Evolutionary conservation across 2,113 vertebrate genomes (phyloP).

Genomic region (Aldabrachelys gigantea): DNA sequence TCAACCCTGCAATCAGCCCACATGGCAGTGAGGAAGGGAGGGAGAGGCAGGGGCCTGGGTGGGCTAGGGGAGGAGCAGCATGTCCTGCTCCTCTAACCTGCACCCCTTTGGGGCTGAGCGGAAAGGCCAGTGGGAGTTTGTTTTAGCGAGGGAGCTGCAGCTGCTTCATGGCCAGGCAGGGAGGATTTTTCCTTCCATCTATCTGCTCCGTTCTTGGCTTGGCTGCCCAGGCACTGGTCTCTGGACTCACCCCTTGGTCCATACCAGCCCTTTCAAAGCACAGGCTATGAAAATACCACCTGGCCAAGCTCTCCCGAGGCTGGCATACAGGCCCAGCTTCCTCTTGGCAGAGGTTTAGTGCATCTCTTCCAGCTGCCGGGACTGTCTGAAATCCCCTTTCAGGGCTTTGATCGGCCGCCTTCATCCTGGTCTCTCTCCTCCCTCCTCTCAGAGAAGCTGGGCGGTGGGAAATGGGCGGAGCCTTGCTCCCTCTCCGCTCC

Average conservation of each 20-base stretch:
- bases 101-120: neutral
- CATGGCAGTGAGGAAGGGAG: neutral
- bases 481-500: neutral
- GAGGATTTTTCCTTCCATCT: neutral
- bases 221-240: rapidly evolving
- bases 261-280: neutral
- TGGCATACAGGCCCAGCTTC: neutral
- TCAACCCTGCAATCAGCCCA: too few species aligned
- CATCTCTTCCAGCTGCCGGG: neutral
- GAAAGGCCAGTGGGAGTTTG: neutral
- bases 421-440: neutral
- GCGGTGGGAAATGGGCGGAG: neutral
- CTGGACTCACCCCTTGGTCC: neutral
- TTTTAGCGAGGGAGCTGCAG: neutral
- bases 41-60: neutral
- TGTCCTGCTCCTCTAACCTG: neutral
- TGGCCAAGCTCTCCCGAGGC: neutral
- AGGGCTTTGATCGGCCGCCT: neutral
- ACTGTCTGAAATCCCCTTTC: neutral
- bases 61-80: neutral
- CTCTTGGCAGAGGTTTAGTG: neutral
- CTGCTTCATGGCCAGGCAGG: neutral
- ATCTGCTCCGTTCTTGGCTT: neutral
- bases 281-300: rapidly evolving
- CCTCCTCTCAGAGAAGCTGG: neutral